A percentile compares a stretch with the other conserved stretches of the same genome.
These are phyloP conservation scores for Paralvinella palmiformis DNA, from an alignment of 1,140 invertebrate genomes.

Conservation along the genomic window DNA sequence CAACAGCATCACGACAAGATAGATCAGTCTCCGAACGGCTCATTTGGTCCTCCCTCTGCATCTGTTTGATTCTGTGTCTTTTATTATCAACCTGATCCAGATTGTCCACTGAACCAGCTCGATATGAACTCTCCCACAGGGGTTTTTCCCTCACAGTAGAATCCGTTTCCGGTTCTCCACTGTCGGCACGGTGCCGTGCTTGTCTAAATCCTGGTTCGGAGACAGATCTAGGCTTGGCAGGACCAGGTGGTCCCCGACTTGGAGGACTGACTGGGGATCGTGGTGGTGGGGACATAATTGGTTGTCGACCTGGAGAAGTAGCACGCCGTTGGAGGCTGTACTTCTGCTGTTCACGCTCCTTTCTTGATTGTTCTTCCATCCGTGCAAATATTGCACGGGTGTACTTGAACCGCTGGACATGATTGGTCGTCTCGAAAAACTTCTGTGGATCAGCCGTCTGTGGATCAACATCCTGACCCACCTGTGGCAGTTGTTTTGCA, in stretches of 20 bases:
- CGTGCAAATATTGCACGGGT: slow-evolving; percentile 20
- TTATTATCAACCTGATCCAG: neutral
- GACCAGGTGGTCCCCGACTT: neutral
- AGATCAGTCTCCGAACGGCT: neutral
- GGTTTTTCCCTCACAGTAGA: too few relatives aligned
- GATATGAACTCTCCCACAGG: neutral
- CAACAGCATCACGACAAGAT: neutral
- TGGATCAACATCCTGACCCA: neutral
- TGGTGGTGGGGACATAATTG: neutral
- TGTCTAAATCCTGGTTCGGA: neutral
- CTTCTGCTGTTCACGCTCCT: neutral
- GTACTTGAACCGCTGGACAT: slow-evolving; percentile 13
- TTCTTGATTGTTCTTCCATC: slow-evolving; percentile 13
- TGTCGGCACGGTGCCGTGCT: neutral
- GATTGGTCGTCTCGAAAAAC: slow-evolving; percentile 16
- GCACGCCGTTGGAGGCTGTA: too few relatives aligned
- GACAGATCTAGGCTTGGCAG: neutral
- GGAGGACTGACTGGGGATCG: neutral
- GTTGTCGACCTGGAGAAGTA: too few relatives aligned
- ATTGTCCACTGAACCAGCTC: neutral
- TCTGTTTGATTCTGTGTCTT: neutral
- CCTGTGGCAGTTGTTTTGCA: too few relatives aligned
- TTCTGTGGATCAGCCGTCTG: neutral
- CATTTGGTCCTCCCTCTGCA: neutral
- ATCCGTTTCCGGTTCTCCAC: too few relatives aligned